Conservation (phyloP, 2,888 invertebrate species). For the Criorhina ranunculi region DNA sequence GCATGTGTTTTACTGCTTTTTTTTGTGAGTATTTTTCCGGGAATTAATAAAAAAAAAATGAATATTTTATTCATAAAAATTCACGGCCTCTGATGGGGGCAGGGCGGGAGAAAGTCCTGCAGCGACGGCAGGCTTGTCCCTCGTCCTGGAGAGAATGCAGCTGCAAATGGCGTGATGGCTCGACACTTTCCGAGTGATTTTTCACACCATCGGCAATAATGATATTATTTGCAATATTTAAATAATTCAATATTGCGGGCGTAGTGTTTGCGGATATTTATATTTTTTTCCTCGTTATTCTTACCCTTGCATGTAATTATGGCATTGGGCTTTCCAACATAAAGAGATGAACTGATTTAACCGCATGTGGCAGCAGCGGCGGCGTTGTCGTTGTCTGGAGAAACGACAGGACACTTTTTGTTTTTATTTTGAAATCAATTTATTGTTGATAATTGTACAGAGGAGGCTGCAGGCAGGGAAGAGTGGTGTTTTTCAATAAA, state of each 20-base stretch:
- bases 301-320: conserved; percentile 73
- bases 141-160: conserved; percentile 38
- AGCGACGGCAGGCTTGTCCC: conserved; percentile 18
- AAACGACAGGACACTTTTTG: conserved; percentile 79
- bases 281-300: conserved; percentile 72
- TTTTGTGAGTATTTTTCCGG: conserved; percentile 53
- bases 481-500: conserved; percentile 82
- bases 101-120: conserved; percentile 22
- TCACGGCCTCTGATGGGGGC: conserved; percentile 25
- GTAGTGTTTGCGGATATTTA: conserved; percentile 73
- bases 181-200: conserved; percentile 78
- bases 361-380: conserved; percentile 56
- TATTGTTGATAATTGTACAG: conserved; percentile 83
- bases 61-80: conserved; percentile 74
- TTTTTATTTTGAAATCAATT: conserved; percentile 83
- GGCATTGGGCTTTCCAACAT: conserved; percentile 30
- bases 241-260: conserved; percentile 80
- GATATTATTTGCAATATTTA: conserved; percentile 81
- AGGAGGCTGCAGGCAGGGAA: conserved; percentile 77
- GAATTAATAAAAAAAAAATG: conserved; percentile 60
- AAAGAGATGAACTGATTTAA: conserved; percentile 64
- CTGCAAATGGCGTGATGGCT: conserved; percentile 67
- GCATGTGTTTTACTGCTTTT: conserved; percentile 32
- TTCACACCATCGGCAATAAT: conserved; percentile 78
- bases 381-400: conserved; percentile 70